Base-by-base conservation (phyloP, 2,113 vertebrate genomes). In the Acanthisitta chloris region DNA sequence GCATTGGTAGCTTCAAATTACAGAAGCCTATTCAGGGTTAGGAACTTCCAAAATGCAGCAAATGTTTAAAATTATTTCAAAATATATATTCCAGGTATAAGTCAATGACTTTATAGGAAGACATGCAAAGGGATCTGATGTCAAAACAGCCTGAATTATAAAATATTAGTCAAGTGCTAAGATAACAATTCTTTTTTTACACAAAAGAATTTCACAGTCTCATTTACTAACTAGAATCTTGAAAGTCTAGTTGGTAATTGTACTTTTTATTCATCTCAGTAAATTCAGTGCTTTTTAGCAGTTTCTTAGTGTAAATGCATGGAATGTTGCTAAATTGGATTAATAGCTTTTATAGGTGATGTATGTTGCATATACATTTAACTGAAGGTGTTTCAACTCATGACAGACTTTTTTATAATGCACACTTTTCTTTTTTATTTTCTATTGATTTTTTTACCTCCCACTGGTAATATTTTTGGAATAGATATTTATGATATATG, bases 201-300 rank as follows among this genome's bases (percentile, higher is more conserved):
- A 97, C 88, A 97, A 97, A 95, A 88, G 88, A 97, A 95, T 98
- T 98, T 98, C 96, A 94, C 88, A 97, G 87, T 77, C 89, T 97
- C 97, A 97, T 97, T 98, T 98, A 96, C 98, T 94, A 97, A 98
- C 94, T 96, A 78, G 96, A 97, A 96, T 96, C 96, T 97, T 78
- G 91, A 91, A 97, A 96, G 67, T 95, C 95, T 94, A 93, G 82
- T 95, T 98, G 74, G 86, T 96, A 98, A 98, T 94, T 98, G 95
- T 94, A 85, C 88, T 95, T 98, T 98, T 97, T 97, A 98, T 97
- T 98, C 96, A 97, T 94, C 94, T 98, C 93, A 7, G 94, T 97
- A 98, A 97, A 98, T 97, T 97, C 96, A 97, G 83, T 96, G 91
- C 93, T 95, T 97, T 97, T 97, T 96, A 96, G 83, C 84, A 92